Conservation (phyloP, 2,113 vertebrate genomes). For the Siniperca knerii region DNA sequence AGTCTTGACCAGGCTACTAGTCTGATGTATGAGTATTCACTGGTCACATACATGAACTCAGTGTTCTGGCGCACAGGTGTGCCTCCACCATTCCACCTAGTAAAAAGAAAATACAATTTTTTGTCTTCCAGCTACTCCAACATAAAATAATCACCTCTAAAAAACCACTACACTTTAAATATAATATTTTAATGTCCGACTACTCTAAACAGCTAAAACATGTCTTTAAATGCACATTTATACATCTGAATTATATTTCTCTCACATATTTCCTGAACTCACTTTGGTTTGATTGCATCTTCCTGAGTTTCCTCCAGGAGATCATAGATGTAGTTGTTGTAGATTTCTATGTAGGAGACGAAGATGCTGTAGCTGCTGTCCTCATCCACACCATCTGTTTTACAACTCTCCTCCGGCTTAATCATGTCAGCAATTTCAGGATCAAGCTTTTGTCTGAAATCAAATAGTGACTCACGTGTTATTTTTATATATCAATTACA, state of each 20-base stretch:
- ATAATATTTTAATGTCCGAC: neutral
- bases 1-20: conserved; percentile 23
- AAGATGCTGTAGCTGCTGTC: conserved; percentile 95
- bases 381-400: conserved; percentile 90
- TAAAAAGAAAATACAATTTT: conserved; percentile 84
- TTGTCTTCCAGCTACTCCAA: conserved; percentile 54
- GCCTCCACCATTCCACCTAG: conserved; percentile 95
- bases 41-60: conserved; percentile 95
- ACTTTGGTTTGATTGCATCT: conserved; percentile 95
- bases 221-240: neutral
- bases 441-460: conserved; percentile 89
- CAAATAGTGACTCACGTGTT: neutral
- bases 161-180: neutral
- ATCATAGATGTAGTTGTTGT: conserved; percentile 99
- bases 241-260: neutral
- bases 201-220: conserved; percentile 3
- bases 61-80: conserved; percentile 90
- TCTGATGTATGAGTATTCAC: conserved; percentile 59
- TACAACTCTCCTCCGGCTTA: conserved; percentile 86
- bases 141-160: neutral
- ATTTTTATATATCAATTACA: neutral
- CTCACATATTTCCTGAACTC: conserved; percentile 67
- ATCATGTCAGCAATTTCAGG: conserved; percentile 97
- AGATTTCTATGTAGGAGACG: conserved; percentile 97
- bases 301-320: conserved; percentile 91